These are phyloP conservation scores for Eupithecia subfuscata DNA, from an alignment of 2,888 invertebrate genomes.

Conservation along the genomic window DNA sequence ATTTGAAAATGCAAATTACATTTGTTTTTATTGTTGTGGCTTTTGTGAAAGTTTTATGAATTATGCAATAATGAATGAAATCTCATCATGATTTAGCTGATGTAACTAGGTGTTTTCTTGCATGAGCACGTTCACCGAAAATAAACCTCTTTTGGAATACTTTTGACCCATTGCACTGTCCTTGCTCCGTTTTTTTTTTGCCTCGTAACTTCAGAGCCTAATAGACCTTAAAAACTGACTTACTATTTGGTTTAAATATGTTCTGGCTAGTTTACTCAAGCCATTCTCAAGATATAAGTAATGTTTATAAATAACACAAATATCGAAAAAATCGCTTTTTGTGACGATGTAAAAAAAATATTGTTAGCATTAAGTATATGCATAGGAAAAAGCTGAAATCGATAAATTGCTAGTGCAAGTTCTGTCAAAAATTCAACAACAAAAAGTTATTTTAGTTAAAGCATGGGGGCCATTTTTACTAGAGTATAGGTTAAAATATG, in stretches of 20 bases:
- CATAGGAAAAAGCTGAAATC: background rate
- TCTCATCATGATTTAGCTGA: constrained; percentile 20
- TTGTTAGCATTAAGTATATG: background rate
- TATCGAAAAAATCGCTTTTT: background rate
- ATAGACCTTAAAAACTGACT: background rate
- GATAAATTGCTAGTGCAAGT: background rate
- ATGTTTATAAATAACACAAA: no score
- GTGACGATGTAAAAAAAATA: background rate
- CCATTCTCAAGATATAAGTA: no score
- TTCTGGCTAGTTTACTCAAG: background rate
- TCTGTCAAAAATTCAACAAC: background rate
- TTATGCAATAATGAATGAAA: constrained; percentile 9
- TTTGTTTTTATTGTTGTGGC: background rate
- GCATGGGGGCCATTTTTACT: background rate
- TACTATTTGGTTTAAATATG: background rate
- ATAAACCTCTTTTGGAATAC: background rate
- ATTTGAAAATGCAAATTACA: constrained; percentile 9
- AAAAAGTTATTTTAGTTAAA: background rate
- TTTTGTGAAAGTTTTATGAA: constrained; percentile 18
- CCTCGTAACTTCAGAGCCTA: background rate
- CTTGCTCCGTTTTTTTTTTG: constrained; percentile 8
- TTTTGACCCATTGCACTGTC: constrained; percentile 5
- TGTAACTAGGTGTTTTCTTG: constrained; percentile 25
- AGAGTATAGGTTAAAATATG: background rate
- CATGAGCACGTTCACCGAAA: constrained; percentile 21